Evolutionary conservation across 2,797 vertebrate species (phyloP).

Genomic region (Ispidina lecontei): DNA sequence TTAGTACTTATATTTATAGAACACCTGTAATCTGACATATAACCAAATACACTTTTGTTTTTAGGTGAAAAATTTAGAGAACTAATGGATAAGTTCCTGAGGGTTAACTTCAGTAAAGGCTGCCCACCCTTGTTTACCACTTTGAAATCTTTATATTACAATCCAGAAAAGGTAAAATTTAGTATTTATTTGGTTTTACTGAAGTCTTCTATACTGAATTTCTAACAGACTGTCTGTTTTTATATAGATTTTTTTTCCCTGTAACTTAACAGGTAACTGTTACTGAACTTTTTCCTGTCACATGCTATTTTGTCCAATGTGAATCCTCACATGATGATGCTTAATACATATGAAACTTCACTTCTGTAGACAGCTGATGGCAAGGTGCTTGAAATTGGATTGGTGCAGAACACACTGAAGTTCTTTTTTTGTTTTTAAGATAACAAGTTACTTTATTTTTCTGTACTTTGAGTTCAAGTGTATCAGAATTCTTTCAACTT

Average conservation of each 20-base stretch:
- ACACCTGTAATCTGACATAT: conserved; percentile 49
- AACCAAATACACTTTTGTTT: conserved; percentile 77
- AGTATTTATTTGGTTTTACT: conserved; percentile 68
- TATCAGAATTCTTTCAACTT: conserved; percentile 22
- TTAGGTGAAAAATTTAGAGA: conserved; percentile 84
- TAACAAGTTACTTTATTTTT: not conserved
- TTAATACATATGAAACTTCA: not conserved
- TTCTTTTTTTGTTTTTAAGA: not conserved
- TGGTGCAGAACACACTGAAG: not conserved
- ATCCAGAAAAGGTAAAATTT: conserved; percentile 83
- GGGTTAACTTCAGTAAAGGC: conserved; percentile 84
- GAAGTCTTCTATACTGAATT: conserved; percentile 40
- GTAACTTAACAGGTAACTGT: not conserved
- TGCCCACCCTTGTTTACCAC: conserved; percentile 83
- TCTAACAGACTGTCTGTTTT: not conserved
- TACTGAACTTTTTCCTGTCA: not conserved
- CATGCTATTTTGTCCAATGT: not conserved
- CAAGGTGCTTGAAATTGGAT: not conserved
- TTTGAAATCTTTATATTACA: conserved; percentile 84
- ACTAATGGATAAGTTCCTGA: conserved; percentile 82
- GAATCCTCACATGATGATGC: not conserved
- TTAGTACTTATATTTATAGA: conserved; percentile 25
- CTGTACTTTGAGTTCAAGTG: not conserved
- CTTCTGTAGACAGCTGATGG: not conserved
- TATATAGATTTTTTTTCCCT: not conserved